Conservation (phyloP, 2,888 invertebrate species). For the Netelia virgata region DNA sequence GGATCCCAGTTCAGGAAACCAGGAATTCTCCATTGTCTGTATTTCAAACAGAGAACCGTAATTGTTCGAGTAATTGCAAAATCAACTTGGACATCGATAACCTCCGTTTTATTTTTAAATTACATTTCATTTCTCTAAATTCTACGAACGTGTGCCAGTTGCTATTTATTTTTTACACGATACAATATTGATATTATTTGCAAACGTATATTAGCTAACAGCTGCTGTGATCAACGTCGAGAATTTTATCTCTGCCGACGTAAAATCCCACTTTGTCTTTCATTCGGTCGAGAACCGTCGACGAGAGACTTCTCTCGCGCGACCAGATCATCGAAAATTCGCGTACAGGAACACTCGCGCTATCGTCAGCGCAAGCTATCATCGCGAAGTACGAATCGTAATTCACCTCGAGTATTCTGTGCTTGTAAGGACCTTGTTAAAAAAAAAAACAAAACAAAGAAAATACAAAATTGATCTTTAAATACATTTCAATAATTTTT, state of each 20-base stretch:
- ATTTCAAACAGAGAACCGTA: not conserved
- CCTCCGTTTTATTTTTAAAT: too few relatives aligned
- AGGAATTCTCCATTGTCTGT: not conserved
- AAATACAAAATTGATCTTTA: not conserved
- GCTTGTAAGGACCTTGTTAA: constrained; percentile 70
- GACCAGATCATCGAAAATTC: constrained; percentile 76
- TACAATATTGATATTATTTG: not conserved
- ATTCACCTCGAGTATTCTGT: constrained; percentile 65
- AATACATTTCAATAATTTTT: not conserved
- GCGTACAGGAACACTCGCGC: constrained; percentile 54
- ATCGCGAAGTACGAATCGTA: constrained; percentile 69
- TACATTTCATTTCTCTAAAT: too few relatives aligned
- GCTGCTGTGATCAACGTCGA: constrained; percentile 65
- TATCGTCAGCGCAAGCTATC: constrained; percentile 69
- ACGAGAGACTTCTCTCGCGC: constrained; percentile 65
- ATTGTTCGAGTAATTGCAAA: not conserved
- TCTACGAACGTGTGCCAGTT: not conserved
- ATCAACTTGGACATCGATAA: too few relatives aligned
- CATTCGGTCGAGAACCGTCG: constrained; percentile 64
- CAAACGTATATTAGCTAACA: constrained; percentile 10
- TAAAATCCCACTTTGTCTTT: constrained; percentile 68
- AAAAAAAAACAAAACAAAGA: constrained; percentile 40
- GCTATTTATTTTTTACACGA: not conserved
- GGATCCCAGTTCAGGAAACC: not conserved
- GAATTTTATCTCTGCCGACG: constrained; percentile 68